These are phyloP conservation scores for Pseudomyrmex dendroicus DNA, from an alignment of 1,140 invertebrate species.

Conservation along the genomic window DNA sequence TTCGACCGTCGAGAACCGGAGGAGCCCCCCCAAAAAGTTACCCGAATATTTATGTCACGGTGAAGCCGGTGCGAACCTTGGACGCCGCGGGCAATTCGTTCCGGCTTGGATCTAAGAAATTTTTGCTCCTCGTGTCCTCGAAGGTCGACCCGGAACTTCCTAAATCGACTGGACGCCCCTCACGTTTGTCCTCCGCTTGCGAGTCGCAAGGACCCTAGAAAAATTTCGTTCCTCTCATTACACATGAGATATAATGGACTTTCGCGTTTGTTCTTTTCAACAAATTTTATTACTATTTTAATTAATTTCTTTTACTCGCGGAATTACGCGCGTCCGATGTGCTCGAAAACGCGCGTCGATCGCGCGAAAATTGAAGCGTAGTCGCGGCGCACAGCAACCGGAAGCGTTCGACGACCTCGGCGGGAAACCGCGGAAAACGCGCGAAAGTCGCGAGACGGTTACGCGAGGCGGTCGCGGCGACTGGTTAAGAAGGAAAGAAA, in stretches of 20 bases:
- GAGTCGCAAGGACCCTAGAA: neutral
- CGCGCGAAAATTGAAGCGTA: slow-evolving; percentile 33
- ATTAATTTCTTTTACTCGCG: too few species aligned
- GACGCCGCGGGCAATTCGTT: slow-evolving; percentile 63
- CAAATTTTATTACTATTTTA: too few species aligned
- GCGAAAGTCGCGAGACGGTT: slow-evolving; percentile 78
- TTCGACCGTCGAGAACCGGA: slow-evolving; percentile 13
- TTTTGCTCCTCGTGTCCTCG: slow-evolving; percentile 22
- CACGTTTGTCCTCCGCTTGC: slow-evolving; percentile 20
- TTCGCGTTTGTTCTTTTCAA: too few species aligned
- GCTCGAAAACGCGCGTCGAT: neutral
- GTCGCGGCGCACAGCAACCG: slow-evolving; percentile 19
- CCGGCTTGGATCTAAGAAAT: slow-evolving; percentile 70
- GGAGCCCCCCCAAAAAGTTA: slow-evolving; percentile 32
- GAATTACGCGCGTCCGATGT: neutral
- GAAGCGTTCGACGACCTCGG: slow-evolving; percentile 69
- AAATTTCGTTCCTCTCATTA: neutral
- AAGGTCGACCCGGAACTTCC: slow-evolving; percentile 30
- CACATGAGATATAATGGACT: too few species aligned
- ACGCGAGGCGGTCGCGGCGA: slow-evolving; percentile 71
- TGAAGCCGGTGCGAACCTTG: slow-evolving; percentile 73
- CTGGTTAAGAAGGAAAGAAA: slow-evolving; percentile 78
- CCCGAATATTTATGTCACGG: slow-evolving; percentile 81
- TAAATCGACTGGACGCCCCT: slow-evolving; percentile 37
- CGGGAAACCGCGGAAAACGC: slow-evolving; percentile 82